These are phyloP conservation scores for Drosophila ohnishii DNA, from an alignment of 1,140 invertebrate genomes.

Conservation along the genomic window DNA sequence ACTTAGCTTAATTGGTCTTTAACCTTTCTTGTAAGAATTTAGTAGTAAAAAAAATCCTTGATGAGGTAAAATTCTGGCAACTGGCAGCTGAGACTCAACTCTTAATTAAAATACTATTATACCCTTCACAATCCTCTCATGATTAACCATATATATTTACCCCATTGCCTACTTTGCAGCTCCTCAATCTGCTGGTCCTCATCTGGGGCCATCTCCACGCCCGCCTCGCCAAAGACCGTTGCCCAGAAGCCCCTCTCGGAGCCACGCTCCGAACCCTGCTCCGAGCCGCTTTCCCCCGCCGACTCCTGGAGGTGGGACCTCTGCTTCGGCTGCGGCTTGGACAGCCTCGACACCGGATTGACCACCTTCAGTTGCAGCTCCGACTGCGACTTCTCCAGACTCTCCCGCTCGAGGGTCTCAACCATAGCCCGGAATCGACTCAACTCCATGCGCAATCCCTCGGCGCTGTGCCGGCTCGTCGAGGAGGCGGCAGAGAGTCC, in stretches of 20 bases:
- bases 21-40: neutral
- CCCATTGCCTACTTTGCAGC: constrained; percentile 59
- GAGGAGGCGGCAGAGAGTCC: constrained; percentile 32
- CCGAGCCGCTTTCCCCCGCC: constrained; percentile 25
- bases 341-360: neutral
- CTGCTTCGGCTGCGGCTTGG: constrained; percentile 24
- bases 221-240: constrained; percentile 56
- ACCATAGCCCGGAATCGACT: constrained; percentile 70
- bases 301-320: constrained; percentile 22
- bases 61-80: neutral
- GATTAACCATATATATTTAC: constrained; percentile 21
- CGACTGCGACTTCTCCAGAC: constrained; percentile 36
- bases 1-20: neutral
- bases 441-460: constrained; percentile 68
- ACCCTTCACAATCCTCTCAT: no score
- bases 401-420: constrained; percentile 65
- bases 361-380: constrained; percentile 24
- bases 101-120: neutral
- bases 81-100: neutral
- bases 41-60: neutral
- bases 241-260: constrained; percentile 53
- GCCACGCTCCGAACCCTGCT: constrained; percentile 21
- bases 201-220: constrained; percentile 24
- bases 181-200: constrained; percentile 47
- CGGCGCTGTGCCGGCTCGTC: constrained; percentile 51